These are phyloP conservation scores for Hecatera dysodea DNA, from an alignment of 2,888 invertebrate species.

Conservation along the genomic window DNA sequence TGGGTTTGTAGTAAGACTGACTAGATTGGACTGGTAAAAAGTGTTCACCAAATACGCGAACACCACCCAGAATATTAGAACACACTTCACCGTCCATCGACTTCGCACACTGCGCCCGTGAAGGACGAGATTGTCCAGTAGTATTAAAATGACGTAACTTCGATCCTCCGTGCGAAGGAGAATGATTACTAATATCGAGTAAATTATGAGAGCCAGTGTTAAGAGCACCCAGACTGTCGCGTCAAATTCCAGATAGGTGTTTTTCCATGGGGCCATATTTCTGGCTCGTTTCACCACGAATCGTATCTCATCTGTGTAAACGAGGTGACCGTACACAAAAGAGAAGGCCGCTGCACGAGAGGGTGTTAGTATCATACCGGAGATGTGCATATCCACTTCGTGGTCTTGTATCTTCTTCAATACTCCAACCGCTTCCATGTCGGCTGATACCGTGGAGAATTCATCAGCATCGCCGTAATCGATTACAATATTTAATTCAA, in stretches of 20 bases:
- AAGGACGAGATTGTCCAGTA: conserved; percentile 40
- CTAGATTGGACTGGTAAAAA: conserved; percentile 68
- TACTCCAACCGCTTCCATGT: conserved; percentile 70
- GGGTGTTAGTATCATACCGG: conserved; percentile 50
- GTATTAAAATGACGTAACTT: conserved; percentile 39
- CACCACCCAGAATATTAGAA: conserved; percentile 74
- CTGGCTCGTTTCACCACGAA: conserved; percentile 49
- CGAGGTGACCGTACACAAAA: conserved; percentile 44
- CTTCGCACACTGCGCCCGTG: conserved; percentile 44
- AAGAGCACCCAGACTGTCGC: conserved; percentile 57
- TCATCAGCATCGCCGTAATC: conserved; percentile 63
- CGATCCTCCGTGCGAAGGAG: conserved; percentile 47
- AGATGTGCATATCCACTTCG: conserved; percentile 48
- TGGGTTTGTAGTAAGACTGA: conserved; percentile 68
- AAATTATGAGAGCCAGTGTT: conserved; percentile 42
- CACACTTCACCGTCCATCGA: conserved; percentile 49
- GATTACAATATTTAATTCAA: conserved; percentile 71
- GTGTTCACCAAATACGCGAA: conserved; percentile 71
- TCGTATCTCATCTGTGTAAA: conserved; percentile 55
- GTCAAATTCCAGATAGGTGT: conserved; percentile 63
- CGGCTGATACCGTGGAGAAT: conserved; percentile 66
- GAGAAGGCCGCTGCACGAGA: conserved; percentile 50
- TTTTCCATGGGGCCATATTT: conserved; percentile 51
- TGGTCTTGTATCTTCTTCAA: conserved; percentile 53
- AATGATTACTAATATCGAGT: conserved; percentile 41